A percentile compares a stretch with the other conserved stretches of the same genome.
Evolutionary conservation across 2,113 vertebrate genomes (phyloP).

Genomic region (Lophura nycthemera): DNA sequence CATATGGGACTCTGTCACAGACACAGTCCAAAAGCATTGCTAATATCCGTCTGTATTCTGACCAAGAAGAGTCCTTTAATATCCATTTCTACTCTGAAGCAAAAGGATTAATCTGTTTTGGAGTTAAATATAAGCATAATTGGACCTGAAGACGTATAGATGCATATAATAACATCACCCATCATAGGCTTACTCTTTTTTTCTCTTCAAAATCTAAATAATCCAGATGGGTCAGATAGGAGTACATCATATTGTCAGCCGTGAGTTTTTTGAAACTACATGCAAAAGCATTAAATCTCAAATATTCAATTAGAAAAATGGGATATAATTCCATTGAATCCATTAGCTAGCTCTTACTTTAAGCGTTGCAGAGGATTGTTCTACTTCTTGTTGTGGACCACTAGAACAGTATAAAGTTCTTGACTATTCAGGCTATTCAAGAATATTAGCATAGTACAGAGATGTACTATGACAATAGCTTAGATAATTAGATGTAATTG

Average conservation of each 20-base stretch:
- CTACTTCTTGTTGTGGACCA: slow-evolving; percentile 23
- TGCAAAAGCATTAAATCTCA: not conserved
- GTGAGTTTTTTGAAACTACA: not conserved
- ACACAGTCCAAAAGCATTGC: not conserved
- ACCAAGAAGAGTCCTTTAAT: slow-evolving; percentile 24
- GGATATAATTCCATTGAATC: slow-evolving; percentile 64
- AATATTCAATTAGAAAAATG: slow-evolving; percentile 61
- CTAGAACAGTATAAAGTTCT: slow-evolving; percentile 5
- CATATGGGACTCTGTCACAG: slow-evolving; percentile 27
- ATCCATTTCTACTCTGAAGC: not conserved
- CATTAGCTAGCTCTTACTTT: slow-evolving; percentile 22
- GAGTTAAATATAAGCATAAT: not conserved
- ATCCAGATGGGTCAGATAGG: not conserved
- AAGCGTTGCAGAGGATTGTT: not conserved
- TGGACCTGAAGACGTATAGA: not conserved
- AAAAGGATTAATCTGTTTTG: slow-evolving; percentile 25
- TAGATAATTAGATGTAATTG: slow-evolving; percentile 73
- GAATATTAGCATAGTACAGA: slow-evolving; percentile 46
- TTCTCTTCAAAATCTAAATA: not conserved
- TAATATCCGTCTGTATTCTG: slow-evolving; percentile 23
- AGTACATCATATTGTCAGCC: not conserved
- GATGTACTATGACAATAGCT: not conserved
- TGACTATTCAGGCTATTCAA: slow-evolving; percentile 40
- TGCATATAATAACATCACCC: not conserved
- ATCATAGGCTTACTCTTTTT: not conserved